Evolutionary conservation across 2,113 vertebrate species (phyloP).

Genomic region (Trematomus loennbergii): DNA sequence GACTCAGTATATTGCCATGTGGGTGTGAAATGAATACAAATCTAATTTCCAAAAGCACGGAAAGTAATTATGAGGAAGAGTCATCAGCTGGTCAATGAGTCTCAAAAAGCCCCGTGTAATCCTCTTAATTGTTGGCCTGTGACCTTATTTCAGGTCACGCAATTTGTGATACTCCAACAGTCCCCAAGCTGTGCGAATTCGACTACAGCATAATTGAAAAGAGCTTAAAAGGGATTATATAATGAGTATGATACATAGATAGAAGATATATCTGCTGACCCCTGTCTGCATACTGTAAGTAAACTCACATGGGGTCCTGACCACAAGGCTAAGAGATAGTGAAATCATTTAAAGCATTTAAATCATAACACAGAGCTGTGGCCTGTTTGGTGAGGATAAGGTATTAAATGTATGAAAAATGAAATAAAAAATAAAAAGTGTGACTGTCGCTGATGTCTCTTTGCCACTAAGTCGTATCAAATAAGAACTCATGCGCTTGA

Average conservation of each 20-base stretch:
- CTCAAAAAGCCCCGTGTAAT: constrained; percentile 5
- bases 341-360: background rate
- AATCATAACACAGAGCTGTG: background rate
- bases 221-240: background rate
- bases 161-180: background rate
- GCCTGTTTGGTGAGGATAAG: background rate
- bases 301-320: background rate
- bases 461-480: constrained; percentile 28
- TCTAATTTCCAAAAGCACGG: background rate
- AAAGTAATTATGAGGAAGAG: constrained; percentile 15
- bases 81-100: constrained; percentile 4
- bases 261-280: background rate
- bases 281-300: background rate
- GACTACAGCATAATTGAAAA: background rate
- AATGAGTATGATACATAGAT: background rate
- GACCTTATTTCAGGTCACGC: constrained; percentile 13
- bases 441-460: constrained; percentile 33
- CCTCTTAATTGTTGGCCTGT: constrained; percentile 28
- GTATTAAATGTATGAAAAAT: constrained; percentile 20
- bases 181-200: background rate
- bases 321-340: background rate
- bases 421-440: constrained; percentile 31
- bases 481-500: constrained; percentile 44
- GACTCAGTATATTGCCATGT: background rate
- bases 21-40: background rate